Percentiles rank a stretch among this genome's conserved stretches.
Evolutionary conservation across 2,113 vertebrate genomes (phyloP).

Genomic region (Gallinago media): DNA sequence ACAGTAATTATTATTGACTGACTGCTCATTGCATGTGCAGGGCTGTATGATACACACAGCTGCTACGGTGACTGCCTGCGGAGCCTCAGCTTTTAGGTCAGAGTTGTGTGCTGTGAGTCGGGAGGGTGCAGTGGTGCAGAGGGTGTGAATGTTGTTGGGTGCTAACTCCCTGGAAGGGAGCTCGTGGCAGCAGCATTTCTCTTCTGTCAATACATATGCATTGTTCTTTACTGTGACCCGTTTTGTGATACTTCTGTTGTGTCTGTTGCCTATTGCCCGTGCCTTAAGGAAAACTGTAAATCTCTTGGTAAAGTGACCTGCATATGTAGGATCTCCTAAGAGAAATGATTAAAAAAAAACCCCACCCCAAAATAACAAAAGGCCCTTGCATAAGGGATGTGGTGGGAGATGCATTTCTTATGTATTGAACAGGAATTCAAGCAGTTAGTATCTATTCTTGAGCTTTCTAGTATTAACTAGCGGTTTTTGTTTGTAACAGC

Average conservation of each 20-base stretch:
- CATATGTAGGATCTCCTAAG: background rate
- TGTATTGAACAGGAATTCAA: background rate
- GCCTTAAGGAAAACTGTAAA: background rate
- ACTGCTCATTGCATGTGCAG: background rate
- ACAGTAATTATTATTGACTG: background rate
- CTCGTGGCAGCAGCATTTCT: background rate
- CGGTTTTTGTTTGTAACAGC: background rate
- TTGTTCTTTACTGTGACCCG: background rate
- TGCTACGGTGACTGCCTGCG: background rate
- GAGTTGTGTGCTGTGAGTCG: background rate
- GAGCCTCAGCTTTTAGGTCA: background rate
- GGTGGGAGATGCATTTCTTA: background rate
- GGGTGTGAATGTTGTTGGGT: background rate
- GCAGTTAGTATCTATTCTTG: background rate
- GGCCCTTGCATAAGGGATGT: background rate
- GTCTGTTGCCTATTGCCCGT: background rate
- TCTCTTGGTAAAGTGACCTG: background rate
- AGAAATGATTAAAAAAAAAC: background rate
- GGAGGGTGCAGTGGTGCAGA: background rate
- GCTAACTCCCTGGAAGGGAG: background rate
- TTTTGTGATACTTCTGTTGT: background rate
- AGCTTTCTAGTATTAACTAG: background rate
- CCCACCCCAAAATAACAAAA: accelerated
- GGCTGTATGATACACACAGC: background rate
- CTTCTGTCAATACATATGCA: background rate